Percentiles rank a stretch among this genome's conserved stretches.
These are phyloP conservation scores for Todiramphus saurophagus DNA, from an alignment of 2,113 vertebrate genomes.

Conservation along the genomic window DNA sequence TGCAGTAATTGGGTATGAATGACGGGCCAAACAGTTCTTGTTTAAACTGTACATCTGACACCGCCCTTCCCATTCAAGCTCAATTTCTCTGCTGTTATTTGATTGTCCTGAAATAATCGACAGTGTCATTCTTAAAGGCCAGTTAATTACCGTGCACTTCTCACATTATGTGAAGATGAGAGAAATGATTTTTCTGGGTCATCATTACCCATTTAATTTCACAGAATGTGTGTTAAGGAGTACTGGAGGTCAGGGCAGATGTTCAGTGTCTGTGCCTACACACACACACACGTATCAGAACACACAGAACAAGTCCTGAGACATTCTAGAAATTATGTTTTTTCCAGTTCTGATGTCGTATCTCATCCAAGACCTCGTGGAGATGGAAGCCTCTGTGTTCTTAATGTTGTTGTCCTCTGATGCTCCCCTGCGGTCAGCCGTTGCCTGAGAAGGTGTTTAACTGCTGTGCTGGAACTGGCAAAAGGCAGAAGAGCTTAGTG, in stretches of 20 bases:
- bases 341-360: not conserved
- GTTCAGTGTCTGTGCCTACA: not conserved
- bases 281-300: no score
- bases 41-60: not conserved
- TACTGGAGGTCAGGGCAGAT: not conserved
- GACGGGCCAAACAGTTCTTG: slow-evolving; percentile 10
- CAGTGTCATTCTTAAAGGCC: slow-evolving; percentile 7
- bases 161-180: not conserved
- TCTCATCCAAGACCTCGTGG: not conserved
- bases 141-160: not conserved
- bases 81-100: not conserved
- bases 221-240: not conserved
- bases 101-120: slow-evolving; percentile 17
- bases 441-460: not conserved
- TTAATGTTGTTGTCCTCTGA: rapidly evolving
- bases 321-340: not conserved
- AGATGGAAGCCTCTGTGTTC: not conserved
- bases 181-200: not conserved
- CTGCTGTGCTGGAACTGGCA: not conserved
- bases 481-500: not conserved
- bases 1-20: slow-evolving; percentile 20
- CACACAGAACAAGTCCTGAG: not conserved
- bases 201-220: not conserved
- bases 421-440: not conserved
- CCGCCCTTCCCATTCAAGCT: not conserved